Evolutionary conservation across 2,888 invertebrate species (phyloP), one percentile per base, ranked within the genome.

Genomic region (Oligia fasciuncula): DNA sequence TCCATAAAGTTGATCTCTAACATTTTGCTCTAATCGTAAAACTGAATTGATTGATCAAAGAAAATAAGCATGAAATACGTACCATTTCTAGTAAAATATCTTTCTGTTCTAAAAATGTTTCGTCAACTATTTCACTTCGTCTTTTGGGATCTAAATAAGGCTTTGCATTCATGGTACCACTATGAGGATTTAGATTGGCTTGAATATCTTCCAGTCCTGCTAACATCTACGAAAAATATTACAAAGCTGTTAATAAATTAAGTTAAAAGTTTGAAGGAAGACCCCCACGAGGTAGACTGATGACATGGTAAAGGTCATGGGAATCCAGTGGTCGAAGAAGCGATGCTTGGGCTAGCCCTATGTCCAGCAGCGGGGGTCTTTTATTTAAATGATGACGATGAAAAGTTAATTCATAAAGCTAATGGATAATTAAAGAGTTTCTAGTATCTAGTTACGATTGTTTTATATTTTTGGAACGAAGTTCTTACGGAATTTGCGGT

Each of bases 81-180:
- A 94, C 95, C 95, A 95, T 94, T 75, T 95, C 94, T 76, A 96
- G 88, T 67, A 96, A 88, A 73, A 94, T 89, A 80, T 95, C 95
- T 85, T 95, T 96, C 88, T 95, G 95, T 89, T 95, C 95, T 75
- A 92, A 77, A 90, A 95, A 94, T 0, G 94, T 89, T 88, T 95
- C 94, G 23, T 95, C 93, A 0, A 94, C 93, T 4, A 95, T 86
- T 75, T 94, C 91, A 54, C 85, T 92, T 68, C 93, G 91, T 74
- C 91, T 87, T 85, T 93, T 94, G 0, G 89, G 80, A 70, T 93
- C 92, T 73, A 91, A 62, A 29, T 86, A 77, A 40, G 90, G 69
- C 57, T 90, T 91, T 4, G 62, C 71, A 70, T 81, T 86, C 35
- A 78, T 54, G 8, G 79, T 65, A 65, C 79, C 72, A n/a, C 23